Conservation (phyloP, 1,140 invertebrate genomes). For the Stenopsyche tienmushanensis region DNA sequence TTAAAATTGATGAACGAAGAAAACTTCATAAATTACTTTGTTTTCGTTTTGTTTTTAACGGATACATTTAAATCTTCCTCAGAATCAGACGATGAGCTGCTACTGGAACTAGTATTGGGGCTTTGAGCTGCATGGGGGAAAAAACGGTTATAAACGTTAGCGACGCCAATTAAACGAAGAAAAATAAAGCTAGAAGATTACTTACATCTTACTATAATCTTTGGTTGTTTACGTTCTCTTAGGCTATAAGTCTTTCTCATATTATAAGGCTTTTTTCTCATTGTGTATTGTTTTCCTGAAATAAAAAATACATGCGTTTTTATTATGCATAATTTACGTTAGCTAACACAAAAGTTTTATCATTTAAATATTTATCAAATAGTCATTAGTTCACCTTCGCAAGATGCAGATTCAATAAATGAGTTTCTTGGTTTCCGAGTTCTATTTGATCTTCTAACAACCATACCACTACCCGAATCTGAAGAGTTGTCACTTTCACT, state of each 20-base stretch:
- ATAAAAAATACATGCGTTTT: conserved; percentile 16
- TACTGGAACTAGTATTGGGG: conserved; percentile 50
- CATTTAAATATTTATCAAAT: not conserved
- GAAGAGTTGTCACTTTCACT: conserved; percentile 45
- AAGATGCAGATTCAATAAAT: conserved; percentile 50
- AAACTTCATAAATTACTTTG: conserved; percentile 45
- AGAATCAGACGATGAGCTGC: conserved; percentile 49
- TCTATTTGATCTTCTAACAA: conserved; percentile 51
- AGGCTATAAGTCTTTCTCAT: conserved; percentile 54
- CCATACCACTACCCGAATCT: conserved; percentile 50
- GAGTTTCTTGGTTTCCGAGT: conserved; percentile 50
- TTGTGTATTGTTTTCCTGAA: conserved; percentile 32
- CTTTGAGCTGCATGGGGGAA: conserved; percentile 55
- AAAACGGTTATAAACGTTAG: conserved; percentile 5
- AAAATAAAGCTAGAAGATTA: conserved; percentile 16
- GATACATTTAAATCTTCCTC: conserved; percentile 56
- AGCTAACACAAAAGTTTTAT: not conserved
- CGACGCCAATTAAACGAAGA: conserved; percentile 5
- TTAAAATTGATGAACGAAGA: conserved; percentile 13
- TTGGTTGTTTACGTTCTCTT: conserved; percentile 55
- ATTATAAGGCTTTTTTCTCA: conserved; percentile 40
- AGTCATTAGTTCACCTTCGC: conserved; percentile 39
- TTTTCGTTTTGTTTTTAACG: conserved; percentile 56
- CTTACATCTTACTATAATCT: conserved; percentile 42
- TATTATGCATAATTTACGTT: not conserved